Conservation (phyloP, 2,797 vertebrate genomes). For the Coregonus sp. region DNA sequence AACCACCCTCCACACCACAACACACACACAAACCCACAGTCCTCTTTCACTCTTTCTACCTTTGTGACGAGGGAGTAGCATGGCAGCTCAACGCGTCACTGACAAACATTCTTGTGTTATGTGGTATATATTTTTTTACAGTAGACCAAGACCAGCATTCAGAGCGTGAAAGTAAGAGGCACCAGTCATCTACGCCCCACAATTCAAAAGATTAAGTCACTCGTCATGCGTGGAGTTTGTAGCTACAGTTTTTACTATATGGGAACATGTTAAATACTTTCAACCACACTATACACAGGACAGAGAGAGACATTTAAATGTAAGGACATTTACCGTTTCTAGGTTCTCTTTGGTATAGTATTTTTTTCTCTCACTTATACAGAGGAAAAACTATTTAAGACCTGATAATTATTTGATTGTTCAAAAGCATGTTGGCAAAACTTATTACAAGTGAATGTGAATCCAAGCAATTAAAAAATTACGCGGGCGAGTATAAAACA, state of each 20-base stretch:
- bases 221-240: constrained; percentile 3
- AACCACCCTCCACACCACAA: background rate
- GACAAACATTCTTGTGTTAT: constrained; percentile 65
- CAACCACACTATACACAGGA: constrained; percentile 15
- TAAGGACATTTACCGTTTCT: background rate
- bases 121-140: constrained; percentile 49
- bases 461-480: background rate
- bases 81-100: constrained; percentile 59
- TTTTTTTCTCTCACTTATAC: background rate
- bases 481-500: background rate
- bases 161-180: constrained; percentile 14
- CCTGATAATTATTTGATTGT: background rate
- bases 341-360: background rate
- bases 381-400: background rate
- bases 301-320: constrained; percentile 4
- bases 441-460: background rate
- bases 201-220: constrained; percentile 3
- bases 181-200: background rate
- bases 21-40: constrained; percentile 34
- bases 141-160: constrained; percentile 49
- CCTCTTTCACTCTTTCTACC: constrained; percentile 27
- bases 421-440: background rate
- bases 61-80: constrained; percentile 48
- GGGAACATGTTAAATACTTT: no score
- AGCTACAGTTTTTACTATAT: background rate